These are phyloP conservation scores for Apocrypta bakeri DNA, from an alignment of 1,140 invertebrate genomes.

Conservation along the genomic window DNA sequence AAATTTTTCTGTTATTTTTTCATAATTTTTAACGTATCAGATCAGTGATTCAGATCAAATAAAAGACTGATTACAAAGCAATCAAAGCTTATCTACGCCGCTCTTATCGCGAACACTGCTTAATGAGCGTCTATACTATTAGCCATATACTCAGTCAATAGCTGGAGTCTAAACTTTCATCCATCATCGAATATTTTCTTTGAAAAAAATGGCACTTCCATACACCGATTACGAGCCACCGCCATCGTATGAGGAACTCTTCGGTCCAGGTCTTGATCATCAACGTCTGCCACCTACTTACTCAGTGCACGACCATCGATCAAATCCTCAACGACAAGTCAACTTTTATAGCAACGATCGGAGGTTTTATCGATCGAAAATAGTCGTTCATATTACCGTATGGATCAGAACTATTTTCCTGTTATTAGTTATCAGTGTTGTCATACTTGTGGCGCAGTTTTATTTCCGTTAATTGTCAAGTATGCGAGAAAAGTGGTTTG, in stretches of 20 bases:
- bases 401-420: neutral
- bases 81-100: neutral
- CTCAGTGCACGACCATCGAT: neutral
- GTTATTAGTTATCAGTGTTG: neutral
- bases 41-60: neutral
- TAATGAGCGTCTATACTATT: neutral
- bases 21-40: too few relatives aligned
- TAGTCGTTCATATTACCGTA: neutral
- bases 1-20: too few relatives aligned
- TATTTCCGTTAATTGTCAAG: too few relatives aligned
- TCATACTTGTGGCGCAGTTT: neutral
- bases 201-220: neutral
- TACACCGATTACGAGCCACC: neutral
- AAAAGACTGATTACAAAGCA: neutral
- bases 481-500: too few relatives aligned
- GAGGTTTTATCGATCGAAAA: neutral
- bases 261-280: neutral
- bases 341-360: neutral
- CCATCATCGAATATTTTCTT: neutral
- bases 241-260: neutral
- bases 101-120: neutral
- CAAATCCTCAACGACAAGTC: neutral
- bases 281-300: neutral
- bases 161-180: too few relatives aligned
- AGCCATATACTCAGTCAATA: neutral